Percentiles rank a stretch among this genome's conserved stretches.
These are phyloP conservation scores for Branchinecta lynchi DNA, from an alignment of 1,140 invertebrate species.

Conservation along the genomic window DNA sequence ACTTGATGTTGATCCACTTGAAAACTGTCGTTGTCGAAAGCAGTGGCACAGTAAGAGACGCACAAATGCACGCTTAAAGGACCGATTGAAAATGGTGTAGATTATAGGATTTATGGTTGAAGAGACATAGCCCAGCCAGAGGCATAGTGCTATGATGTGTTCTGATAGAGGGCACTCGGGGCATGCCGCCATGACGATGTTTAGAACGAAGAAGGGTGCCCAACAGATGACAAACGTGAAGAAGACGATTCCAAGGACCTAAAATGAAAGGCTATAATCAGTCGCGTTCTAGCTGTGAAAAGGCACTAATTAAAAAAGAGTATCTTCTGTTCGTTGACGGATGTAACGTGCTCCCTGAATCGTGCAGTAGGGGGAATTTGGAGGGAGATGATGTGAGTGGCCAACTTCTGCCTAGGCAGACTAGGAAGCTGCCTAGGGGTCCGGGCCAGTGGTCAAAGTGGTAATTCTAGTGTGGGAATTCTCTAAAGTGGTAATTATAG, in stretches of 20 bases:
- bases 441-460: too few species aligned
- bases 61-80: slow-evolving; percentile 26
- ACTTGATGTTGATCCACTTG: neutral
- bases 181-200: slow-evolving; percentile 26
- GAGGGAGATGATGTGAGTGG: too few species aligned
- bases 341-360: too few species aligned
- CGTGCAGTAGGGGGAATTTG: too few species aligned
- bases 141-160: slow-evolving; percentile 25
- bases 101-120: slow-evolving; percentile 30
- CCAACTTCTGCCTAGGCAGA: too few species aligned
- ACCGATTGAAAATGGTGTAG: slow-evolving; percentile 28
- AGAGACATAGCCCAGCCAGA: slow-evolving; percentile 28
- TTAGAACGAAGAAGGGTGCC: slow-evolving; percentile 28
- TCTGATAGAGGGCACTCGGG: slow-evolving; percentile 23
- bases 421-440: too few species aligned
- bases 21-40: neutral
- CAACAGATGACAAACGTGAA: slow-evolving; percentile 28
- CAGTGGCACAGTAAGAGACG: slow-evolving; percentile 18
- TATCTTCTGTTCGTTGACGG: too few species aligned
- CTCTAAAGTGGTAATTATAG: too few species aligned
- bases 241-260: slow-evolving; percentile 23
- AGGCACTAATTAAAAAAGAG: too few species aligned
- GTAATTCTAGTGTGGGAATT: too few species aligned
- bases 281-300: too few species aligned
- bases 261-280: neutral